A percentile compares a stretch with the other conserved stretches of the same genome.
Evolutionary conservation across 2,888 invertebrate species (phyloP).

Genomic region (Eretmocerus hayati): DNA sequence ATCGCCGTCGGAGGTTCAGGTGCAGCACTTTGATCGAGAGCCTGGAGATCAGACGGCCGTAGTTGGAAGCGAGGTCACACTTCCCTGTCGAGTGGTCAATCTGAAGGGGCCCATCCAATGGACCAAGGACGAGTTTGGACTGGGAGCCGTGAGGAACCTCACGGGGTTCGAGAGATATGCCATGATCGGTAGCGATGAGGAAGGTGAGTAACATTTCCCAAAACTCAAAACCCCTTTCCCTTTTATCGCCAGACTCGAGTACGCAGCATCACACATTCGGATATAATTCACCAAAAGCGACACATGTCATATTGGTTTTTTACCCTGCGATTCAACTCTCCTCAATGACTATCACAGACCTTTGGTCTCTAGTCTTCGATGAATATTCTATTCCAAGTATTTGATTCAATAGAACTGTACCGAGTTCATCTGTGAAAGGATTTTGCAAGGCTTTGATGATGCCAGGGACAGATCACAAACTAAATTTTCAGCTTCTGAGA

Average conservation of each 20-base stretch:
- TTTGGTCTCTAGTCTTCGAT: no score
- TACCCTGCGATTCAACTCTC: no score
- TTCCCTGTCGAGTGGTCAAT: slow-evolving; percentile 84
- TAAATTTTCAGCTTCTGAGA: no score
- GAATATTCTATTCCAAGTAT: no score
- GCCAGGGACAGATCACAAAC: no score
- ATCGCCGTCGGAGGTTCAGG: slow-evolving; percentile 44
- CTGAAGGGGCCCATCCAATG: slow-evolving; percentile 89
- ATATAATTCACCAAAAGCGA: no score
- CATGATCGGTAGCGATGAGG: slow-evolving; percentile 94
- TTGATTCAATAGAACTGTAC: no score
- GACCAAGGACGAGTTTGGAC: slow-evolving; percentile 94
- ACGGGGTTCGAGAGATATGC: slow-evolving; percentile 89
- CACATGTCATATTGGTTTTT: no score
- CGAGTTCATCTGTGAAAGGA: no score
- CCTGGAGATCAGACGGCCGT: slow-evolving; percentile 88
- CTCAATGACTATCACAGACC: no score
- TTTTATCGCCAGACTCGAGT: neutral
- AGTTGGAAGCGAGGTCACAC: slow-evolving; percentile 77
- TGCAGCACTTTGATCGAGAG: slow-evolving; percentile 84
- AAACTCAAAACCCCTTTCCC: neutral
- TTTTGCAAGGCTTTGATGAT: no score
- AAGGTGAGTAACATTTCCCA: slow-evolving; percentile 57
- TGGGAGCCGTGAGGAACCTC: slow-evolving; percentile 84
- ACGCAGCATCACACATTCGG: no score